Percentiles rank a stretch among this genome's conserved stretches.
Conservation (phyloP, 2,797 vertebrate species). For the Apogon hyalosoma region DNA sequence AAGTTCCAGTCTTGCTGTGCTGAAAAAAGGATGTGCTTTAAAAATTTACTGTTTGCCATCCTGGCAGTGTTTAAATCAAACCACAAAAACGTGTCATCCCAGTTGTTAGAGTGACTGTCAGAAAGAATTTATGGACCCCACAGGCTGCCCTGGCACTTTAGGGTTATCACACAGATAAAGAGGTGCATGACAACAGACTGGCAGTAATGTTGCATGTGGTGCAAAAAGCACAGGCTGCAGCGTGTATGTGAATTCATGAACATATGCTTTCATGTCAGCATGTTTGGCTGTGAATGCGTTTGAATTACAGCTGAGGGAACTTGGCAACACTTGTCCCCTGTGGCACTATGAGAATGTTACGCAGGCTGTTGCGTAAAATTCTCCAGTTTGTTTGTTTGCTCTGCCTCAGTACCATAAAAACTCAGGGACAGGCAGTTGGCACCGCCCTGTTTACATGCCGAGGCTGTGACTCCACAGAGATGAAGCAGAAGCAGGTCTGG, state of each 20-base stretch:
- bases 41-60: conserved; percentile 14
- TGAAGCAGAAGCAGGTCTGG: conserved; percentile 62
- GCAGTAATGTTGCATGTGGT: conserved; percentile 35
- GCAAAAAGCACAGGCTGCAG: conserved; percentile 21
- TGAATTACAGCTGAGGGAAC: conserved; percentile 51
- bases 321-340: conserved; percentile 57
- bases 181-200: conserved; percentile 28
- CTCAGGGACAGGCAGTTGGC: conserved; percentile 53
- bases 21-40: conserved; percentile 28
- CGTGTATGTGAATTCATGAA: conserved; percentile 33
- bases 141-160: conserved; percentile 10
- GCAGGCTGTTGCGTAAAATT: conserved; percentile 74
- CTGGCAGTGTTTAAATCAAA: conserved; percentile 22
- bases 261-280: conserved; percentile 62
- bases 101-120: conserved; percentile 8
- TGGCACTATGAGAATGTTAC: conserved; percentile 69
- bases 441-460: conserved; percentile 73
- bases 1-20: conserved; percentile 26
- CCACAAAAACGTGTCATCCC: conserved; percentile 31
- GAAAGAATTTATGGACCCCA: conserved; percentile 13
- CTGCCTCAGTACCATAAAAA: conserved; percentile 77
- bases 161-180: conserved; percentile 29
- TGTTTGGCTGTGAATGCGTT: conserved; percentile 39
- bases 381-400: conserved; percentile 81
- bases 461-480: conserved; percentile 57